phyloP scores from a whole-genome alignment of 2,888 invertebrate genomes.

The Liposcelis brunnea region DNA sequence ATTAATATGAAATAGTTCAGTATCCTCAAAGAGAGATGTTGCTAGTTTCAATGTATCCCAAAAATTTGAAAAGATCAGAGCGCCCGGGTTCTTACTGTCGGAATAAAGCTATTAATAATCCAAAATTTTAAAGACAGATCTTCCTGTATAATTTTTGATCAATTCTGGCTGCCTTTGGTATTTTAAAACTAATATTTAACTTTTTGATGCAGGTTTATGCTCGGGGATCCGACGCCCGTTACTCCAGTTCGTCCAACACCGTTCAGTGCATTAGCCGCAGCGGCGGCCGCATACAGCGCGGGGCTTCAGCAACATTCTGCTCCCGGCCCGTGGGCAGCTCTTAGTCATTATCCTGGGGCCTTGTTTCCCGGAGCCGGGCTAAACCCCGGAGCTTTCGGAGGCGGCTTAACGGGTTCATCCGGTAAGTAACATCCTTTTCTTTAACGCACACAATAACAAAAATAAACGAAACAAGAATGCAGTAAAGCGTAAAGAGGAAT shows the following conservation, averaged over 20 bases:
- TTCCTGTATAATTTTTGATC: no score
- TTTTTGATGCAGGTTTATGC: slow-evolving; percentile 20
- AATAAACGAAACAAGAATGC: no score
- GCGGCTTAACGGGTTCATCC: neutral
- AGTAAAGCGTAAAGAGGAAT: no score
- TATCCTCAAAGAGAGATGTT: no score
- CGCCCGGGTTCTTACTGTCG: no score
- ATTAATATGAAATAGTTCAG: no score
- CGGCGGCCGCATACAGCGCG: slow-evolving; percentile 38
- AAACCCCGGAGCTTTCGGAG: neutral
- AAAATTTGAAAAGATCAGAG: no score
- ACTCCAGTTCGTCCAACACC: slow-evolving; percentile 56
- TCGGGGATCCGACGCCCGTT: slow-evolving; percentile 22
- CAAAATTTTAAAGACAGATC: no score
- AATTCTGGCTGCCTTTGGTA: no score
- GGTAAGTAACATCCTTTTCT: neutral
- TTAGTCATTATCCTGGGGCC: slow-evolving; percentile 15
- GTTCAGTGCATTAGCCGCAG: slow-evolving; percentile 54
- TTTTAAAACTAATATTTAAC: neutral
- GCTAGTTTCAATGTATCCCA: no score
- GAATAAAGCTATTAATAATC: no score
- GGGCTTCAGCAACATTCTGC: slow-evolving; percentile 23
- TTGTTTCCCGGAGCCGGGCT: slow-evolving; percentile 13
- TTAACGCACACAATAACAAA: neutral
- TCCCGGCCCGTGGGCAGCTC: slow-evolving; percentile 11